Evolutionary conservation across 2,888 invertebrate species (phyloP).

Genomic region (Hartigia nigra): DNA sequence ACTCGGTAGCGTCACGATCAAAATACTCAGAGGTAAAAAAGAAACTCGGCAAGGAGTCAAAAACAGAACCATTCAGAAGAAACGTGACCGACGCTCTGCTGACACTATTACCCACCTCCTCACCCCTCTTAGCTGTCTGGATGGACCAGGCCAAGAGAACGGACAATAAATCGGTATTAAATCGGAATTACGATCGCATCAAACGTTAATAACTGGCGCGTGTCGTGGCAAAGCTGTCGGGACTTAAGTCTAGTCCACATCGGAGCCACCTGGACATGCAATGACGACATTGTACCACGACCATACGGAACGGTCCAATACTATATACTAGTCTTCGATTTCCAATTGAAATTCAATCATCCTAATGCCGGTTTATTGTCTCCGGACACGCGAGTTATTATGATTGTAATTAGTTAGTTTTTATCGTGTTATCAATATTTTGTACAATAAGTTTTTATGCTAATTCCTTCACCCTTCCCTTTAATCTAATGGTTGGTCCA

Average conservation of each 20-base stretch:
- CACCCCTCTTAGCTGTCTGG: slow-evolving; percentile 6
- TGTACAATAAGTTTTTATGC: slow-evolving; percentile 36
- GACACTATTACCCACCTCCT: slow-evolving; percentile 59
- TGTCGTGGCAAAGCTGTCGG: slow-evolving; percentile 51
- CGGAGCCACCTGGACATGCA: neutral
- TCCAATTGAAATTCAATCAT: neutral
- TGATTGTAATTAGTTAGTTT: neutral
- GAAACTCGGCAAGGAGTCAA: slow-evolving; percentile 37
- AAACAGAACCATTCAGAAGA: slow-evolving; percentile 52
- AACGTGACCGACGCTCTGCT: slow-evolving; percentile 57
- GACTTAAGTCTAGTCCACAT: slow-evolving; percentile 44
- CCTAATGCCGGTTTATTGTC: neutral
- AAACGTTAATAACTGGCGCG: slow-evolving; percentile 47
- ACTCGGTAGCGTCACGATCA: slow-evolving; percentile 23
- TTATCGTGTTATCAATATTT: neutral
- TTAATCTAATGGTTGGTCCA: slow-evolving; percentile 11
- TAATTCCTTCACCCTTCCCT: slow-evolving; percentile 46
- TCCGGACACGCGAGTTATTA: neutral
- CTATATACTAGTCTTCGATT: neutral
- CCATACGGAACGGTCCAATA: neutral
- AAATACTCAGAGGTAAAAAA: slow-evolving; percentile 11
- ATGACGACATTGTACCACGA: neutral
- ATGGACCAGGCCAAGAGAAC: slow-evolving; percentile 17
- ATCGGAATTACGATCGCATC: slow-evolving; percentile 61
- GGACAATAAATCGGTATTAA: slow-evolving; percentile 60